phyloP scores from a whole-genome alignment of 92 coral and sea anemone species.

The Epizoanthus illoricatus region DNA sequence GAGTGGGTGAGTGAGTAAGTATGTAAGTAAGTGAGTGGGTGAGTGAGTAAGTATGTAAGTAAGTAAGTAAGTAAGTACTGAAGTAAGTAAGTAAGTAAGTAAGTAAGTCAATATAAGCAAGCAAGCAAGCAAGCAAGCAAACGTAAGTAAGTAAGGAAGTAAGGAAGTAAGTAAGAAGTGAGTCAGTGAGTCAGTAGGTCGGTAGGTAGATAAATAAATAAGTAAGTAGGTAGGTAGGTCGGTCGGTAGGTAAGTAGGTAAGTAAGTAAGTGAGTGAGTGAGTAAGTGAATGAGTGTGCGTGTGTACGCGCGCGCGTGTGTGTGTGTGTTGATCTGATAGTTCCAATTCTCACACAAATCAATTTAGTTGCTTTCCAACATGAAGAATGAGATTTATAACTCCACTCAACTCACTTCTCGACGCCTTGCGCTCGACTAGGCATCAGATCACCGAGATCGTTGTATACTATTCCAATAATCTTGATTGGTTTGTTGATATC shows the following conservation, averaged over 20 bases:
- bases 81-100: too few species aligned
- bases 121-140: too few species aligned
- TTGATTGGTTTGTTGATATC: slow-evolving; percentile 51
- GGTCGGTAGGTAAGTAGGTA: too few species aligned
- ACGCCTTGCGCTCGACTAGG: slow-evolving; percentile 79
- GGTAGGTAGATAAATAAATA: too few species aligned
- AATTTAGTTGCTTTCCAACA: too few species aligned
- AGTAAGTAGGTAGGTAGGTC: too few species aligned
- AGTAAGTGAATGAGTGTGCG: neutral
- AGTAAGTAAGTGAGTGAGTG: too few species aligned
- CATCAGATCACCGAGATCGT: slow-evolving; percentile 68
- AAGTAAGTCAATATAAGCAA: too few species aligned
- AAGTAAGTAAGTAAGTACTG: neutral
- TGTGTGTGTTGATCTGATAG: neutral
- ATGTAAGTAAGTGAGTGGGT: neutral
- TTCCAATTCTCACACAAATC: too few species aligned
- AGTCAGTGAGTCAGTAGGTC: too few species aligned
- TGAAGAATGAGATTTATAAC: neutral
- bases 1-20: neutral
- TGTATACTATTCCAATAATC: slow-evolving; percentile 61
- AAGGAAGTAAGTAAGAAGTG: too few species aligned
- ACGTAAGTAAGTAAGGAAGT: too few species aligned
- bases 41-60: neutral
- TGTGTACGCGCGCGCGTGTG: neutral
- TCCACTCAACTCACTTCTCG: slow-evolving; percentile 53